Evolutionary conservation across 2,888 invertebrate genomes (phyloP), one percentile per base, ranked within the genome.

Genomic region (Thymelicus acteon): DNA sequence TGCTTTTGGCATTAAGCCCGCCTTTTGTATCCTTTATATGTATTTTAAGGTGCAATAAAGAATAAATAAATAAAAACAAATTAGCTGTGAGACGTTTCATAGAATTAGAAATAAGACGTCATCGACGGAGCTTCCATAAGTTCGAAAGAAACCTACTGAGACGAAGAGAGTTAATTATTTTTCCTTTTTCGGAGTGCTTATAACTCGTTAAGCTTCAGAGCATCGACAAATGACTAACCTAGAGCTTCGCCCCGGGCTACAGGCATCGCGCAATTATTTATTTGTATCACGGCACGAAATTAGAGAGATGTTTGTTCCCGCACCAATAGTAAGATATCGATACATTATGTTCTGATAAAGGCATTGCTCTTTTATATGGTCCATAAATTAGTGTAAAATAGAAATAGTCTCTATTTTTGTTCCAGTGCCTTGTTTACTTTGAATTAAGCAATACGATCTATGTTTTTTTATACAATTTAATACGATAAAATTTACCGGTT

Each of bases 251-350:
- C 69, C 48, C 47, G 48, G 58, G 63, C 39, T 6, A 52, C 37
- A 19, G 10, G 24, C 58, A 24, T 19, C 31, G 72, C 72, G 74
- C 74, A 76, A 79, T 80, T 81, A 85, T 88, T 80, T 81, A 85
- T 88, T 85, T 82, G 83, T 85, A 65, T 71, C 64, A 58, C 48
- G 13, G 49, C 49, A 40, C n/a, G 60, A 60, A 63, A 52, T 47
- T 49, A 54, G 57, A 39, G 7, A 58, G 39, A 37, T 58, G n/a
- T 37, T 58, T 58, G 58, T 39, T 58, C 13, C 39, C 19, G 47
- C 47, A 52, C 61, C 24, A 57, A 52, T 61, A 31, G 12, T 40
- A 40, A 12, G 44, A 48, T 31, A 40, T 60, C 37, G 24, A 47
- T 61, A 49, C n/a, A 40, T n/a, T 49, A 40, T 49, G 48, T 15